Evolutionary conservation across 2,888 invertebrate species (phyloP).

Genomic region (Pyrgus malvae): DNA sequence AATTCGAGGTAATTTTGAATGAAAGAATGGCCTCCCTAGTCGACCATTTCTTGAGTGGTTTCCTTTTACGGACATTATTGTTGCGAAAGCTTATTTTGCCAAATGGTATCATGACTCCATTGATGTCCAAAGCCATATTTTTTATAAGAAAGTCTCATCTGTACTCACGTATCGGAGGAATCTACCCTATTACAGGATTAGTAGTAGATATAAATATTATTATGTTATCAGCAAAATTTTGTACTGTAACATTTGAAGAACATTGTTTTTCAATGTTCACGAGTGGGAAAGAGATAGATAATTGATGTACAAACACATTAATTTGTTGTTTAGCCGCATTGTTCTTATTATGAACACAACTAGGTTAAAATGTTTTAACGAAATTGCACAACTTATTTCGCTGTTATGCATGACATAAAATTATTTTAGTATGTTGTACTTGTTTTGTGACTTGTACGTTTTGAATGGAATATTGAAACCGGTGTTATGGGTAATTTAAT

Average conservation of each 20-base stretch:
- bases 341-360: conserved; percentile 25
- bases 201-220: neutral
- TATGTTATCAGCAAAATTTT: conserved; percentile 8
- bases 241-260: conserved; percentile 1
- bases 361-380: conserved; percentile 23
- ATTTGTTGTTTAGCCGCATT: conserved; percentile 23
- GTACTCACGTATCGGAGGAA: neutral
- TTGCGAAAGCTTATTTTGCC: conserved; percentile 5
- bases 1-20: no score
- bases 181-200: conserved; percentile 5
- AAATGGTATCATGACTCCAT: neutral
- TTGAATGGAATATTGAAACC: conserved; percentile 1
- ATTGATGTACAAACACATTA: conserved; percentile 17
- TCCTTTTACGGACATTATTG: neutral
- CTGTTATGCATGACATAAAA: conserved; percentile 20
- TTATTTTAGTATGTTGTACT: conserved; percentile 15
- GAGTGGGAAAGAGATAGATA: neutral
- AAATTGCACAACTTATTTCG: conserved; percentile 24
- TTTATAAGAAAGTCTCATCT: conserved; percentile 2
- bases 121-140: conserved; percentile 8
- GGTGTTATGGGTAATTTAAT: neutral
- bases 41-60: neutral
- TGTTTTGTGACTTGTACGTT: conserved; percentile 13
- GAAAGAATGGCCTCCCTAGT: no score
- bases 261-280: conserved; percentile 11